phyloP scores from a whole-genome alignment of 2,797 vertebrate genomes.

The Champsocephalus gunnari region DNA sequence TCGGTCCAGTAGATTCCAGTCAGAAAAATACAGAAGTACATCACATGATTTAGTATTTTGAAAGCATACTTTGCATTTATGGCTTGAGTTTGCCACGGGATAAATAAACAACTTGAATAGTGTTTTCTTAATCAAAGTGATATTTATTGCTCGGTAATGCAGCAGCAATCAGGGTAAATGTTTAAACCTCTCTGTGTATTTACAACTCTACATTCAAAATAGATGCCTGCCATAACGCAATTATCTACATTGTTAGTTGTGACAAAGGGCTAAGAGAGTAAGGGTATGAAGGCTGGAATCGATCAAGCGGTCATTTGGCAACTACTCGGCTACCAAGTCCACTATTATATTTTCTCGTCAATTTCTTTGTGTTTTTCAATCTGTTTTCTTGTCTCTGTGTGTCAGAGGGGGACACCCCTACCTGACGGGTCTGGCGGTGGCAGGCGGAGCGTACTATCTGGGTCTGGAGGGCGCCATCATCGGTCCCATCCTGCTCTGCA shows the following conservation, averaged over 20 bases:
- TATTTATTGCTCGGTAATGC: background rate
- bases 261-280: too few relatives aligned
- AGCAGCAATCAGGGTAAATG: background rate
- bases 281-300: too few relatives aligned
- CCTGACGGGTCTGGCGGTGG: constrained; percentile 95
- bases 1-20: background rate
- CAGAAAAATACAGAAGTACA: too few relatives aligned
- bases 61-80: background rate
- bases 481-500: constrained; percentile 97
- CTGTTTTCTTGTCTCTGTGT: constrained; percentile 12
- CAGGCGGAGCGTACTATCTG: constrained; percentile 96
- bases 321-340: too few relatives aligned
- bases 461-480: constrained; percentile 98
- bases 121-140: background rate
- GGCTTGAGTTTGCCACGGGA: background rate
- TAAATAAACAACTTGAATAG: background rate
- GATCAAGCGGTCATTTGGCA: too few relatives aligned
- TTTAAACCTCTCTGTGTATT: background rate
- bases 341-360: background rate
- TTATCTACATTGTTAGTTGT: background rate
- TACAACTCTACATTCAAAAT: too few relatives aligned
- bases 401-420: constrained; percentile 96
- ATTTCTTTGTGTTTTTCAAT: background rate
- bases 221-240: background rate
- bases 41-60: background rate